phyloP scores from a whole-genome alignment of 2,113 vertebrate species.

The Brachyhypopomus occidentalis region DNA sequence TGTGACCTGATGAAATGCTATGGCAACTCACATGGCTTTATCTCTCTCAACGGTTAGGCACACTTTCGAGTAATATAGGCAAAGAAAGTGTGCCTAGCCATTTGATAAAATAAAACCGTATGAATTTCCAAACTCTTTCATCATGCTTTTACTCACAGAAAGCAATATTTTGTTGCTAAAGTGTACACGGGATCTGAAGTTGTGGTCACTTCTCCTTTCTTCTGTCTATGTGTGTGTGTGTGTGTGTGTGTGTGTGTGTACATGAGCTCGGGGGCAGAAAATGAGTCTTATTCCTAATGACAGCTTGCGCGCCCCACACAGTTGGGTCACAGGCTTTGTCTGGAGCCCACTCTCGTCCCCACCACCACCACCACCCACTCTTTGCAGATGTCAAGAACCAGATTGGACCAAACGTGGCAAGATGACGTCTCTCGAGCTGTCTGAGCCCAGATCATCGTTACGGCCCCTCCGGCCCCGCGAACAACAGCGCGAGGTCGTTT shows the following conservation, averaged over 20 bases:
- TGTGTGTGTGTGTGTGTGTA: too few species aligned
- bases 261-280: constrained; percentile 64
- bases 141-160: too few species aligned
- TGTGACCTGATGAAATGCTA: too few species aligned
- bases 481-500: constrained; percentile 41
- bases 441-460: constrained; percentile 39
- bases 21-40: too few species aligned
- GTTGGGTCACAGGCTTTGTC: constrained; percentile 63
- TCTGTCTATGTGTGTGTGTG: too few species aligned
- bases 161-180: too few species aligned
- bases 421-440: constrained; percentile 33
- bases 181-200: too few species aligned
- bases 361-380: neutral
- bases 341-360: constrained; percentile 26
- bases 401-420: constrained; percentile 10
- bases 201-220: too few species aligned
- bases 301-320: constrained; percentile 70
- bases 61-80: neutral
- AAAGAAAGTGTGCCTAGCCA: neutral
- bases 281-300: constrained; percentile 72
- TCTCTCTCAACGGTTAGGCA: too few species aligned
- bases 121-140: too few species aligned
- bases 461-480: constrained; percentile 39
- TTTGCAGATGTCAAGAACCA: constrained; percentile 17
- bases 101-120: too few species aligned